These are phyloP conservation scores for Epirrita christyi DNA, from an alignment of 2,888 invertebrate genomes.

Conservation along the genomic window DNA sequence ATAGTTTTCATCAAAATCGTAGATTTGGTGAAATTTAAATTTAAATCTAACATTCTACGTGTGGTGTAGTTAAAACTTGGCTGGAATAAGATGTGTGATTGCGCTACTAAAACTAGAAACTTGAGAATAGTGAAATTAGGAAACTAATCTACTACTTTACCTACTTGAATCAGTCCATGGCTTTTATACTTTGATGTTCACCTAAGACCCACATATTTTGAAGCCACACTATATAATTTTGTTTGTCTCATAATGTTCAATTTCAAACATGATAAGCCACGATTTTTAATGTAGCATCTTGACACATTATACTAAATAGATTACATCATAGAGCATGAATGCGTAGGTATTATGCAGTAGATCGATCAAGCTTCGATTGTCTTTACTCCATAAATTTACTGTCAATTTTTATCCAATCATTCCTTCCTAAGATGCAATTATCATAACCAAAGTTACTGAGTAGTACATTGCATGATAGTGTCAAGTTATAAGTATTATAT, in stretches of 20 bases:
- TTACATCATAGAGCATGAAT: constrained; percentile 19
- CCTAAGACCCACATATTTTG: too few species aligned
- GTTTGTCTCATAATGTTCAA: too few species aligned
- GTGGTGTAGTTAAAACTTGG: constrained; percentile 7
- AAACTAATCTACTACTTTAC: constrained; percentile 1
- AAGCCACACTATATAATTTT: too few species aligned
- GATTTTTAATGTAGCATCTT: too few species aligned
- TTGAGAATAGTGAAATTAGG: neutral
- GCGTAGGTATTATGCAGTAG: neutral
- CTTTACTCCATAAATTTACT: constrained; percentile 26
- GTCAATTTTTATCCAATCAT: constrained; percentile 79
- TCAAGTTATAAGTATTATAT: constrained; percentile 45
- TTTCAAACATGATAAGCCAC: too few species aligned
- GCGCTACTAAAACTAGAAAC: neutral
- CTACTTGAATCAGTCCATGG: too few species aligned
- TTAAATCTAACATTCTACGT: too few species aligned
- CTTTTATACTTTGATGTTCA: too few species aligned
- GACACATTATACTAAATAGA: too few species aligned
- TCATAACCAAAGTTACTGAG: constrained; percentile 59
- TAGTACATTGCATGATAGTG: constrained; percentile 63
- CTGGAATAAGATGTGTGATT: constrained; percentile 8
- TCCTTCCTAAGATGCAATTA: constrained; percentile 81
- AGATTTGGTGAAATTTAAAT: too few species aligned
- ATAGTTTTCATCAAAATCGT: too few species aligned
- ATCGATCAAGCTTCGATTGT: neutral